Evolutionary conservation across 2,888 invertebrate genomes (phyloP), one percentile per base, ranked within the genome.

Genomic region (Tipula lateralis): DNA sequence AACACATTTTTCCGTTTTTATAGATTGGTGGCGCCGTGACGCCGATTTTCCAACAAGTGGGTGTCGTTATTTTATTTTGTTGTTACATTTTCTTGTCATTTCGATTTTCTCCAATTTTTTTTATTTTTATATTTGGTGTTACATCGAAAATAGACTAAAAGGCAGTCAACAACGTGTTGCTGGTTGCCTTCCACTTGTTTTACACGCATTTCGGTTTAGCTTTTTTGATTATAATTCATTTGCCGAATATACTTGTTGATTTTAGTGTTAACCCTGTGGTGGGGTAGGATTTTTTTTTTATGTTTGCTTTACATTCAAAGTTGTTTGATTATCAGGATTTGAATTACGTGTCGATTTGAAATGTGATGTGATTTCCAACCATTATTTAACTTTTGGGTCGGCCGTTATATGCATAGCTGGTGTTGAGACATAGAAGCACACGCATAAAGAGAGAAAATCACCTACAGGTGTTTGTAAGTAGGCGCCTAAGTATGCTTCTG

Each of bases 11-110:
- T 19, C 66, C 66, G 24, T 66, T 66, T 66, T 9, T 66, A 66
- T 66, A 66, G 66, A 66, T 66, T 66, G 66, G 66, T 66, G 66
- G 66, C 66, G 66, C 66, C 66, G 66, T 66, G 66, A 66, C 66
- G 66, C 66, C 66, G 24, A 66, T 66, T 66, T 66, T 66, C 66
- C 66, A 66, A 66, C 66, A 66, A 66, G 66, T 66, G 66, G 66
- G 66, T 66, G 66, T 66, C 24, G n/a, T 66, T 24, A n/a, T 50
- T 16, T 3, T 16, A 9, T 66, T 66, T 66, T 66, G 24, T 66
- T 66, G 66, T 66, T 66, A 66, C 66, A 66, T 66, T 66, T 66
- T 66, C 66, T 66, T 66, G 9, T 66, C 66, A 66, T 66, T 66
- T 66, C 19, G 66, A 66, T 66, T 66, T 66, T 19, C 66, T 66